A percentile compares a stretch with the other conserved stretches of the same genome.
phyloP scores from a whole-genome alignment of 2,888 invertebrate species.

The Anarsia innoxiella region DNA sequence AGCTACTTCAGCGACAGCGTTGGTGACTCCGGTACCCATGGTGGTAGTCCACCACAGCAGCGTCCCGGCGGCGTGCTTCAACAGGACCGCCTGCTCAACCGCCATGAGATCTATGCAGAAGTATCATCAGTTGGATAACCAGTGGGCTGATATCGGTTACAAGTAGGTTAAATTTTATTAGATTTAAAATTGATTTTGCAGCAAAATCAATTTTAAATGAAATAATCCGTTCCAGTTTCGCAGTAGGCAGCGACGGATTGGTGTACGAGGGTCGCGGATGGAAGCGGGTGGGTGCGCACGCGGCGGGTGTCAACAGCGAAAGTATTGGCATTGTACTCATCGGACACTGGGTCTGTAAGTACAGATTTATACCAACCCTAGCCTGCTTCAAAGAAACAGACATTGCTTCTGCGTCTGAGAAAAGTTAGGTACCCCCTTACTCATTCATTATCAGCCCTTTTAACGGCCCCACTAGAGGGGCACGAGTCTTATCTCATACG shows the following conservation, averaged over 20 bases:
- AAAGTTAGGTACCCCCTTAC: too few species aligned
- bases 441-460: too few species aligned
- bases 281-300: slow-evolving; percentile 81
- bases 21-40: slow-evolving; percentile 77
- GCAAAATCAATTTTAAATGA: background rate
- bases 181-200: background rate
- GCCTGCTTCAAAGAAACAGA: too few species aligned
- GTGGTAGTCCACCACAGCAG: slow-evolving; percentile 84
- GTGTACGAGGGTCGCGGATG: slow-evolving; percentile 83
- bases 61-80: slow-evolving; percentile 72
- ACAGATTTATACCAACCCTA: too few species aligned
- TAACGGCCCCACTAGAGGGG: too few species aligned
- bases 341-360: slow-evolving; percentile 83
- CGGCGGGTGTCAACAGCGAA: slow-evolving; percentile 75
- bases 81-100: slow-evolving; percentile 53
- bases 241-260: slow-evolving; percentile 80
- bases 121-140: slow-evolving; percentile 70
- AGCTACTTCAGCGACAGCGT: slow-evolving; percentile 55
- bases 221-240: slow-evolving; percentile 49
- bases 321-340: slow-evolving; percentile 80
- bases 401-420: too few species aligned
- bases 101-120: slow-evolving; percentile 79
- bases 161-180: slow-evolving; percentile 29
- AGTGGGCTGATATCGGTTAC: slow-evolving; percentile 80
- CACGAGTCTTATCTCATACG: too few species aligned